These are phyloP conservation scores for Sycophila texana DNA, from an alignment of 2,888 invertebrate species.

Conservation along the genomic window DNA sequence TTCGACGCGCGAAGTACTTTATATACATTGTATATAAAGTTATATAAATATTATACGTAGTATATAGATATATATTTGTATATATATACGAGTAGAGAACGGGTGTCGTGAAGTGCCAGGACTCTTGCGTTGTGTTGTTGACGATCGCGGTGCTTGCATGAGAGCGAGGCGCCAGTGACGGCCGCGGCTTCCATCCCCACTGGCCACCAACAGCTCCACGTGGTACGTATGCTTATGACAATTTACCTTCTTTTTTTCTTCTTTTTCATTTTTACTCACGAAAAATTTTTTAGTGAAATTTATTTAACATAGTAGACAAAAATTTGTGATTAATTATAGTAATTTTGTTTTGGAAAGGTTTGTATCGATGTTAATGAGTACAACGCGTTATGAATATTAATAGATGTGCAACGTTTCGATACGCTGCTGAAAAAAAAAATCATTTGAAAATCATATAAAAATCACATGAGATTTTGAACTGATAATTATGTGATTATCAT, in stretches of 20 bases:
- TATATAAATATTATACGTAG: not conserved
- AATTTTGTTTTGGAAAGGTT: too few relatives aligned
- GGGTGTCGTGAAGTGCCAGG: not conserved
- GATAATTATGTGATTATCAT: too few relatives aligned
- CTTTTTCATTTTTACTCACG: too few relatives aligned
- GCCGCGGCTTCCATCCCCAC: constrained; percentile 38
- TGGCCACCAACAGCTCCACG: constrained; percentile 53
- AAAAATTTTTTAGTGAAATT: too few relatives aligned
- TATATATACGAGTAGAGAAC: not conserved
- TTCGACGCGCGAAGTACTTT: constrained; percentile 15
- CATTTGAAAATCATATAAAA: too few relatives aligned
- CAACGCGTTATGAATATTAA: too few relatives aligned
- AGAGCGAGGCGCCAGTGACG: constrained; percentile 25
- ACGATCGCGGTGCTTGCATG: constrained; percentile 14
- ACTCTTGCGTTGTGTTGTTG: not conserved
- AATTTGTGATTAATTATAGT: too few relatives aligned
- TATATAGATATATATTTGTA: not conserved
- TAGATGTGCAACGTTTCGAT: too few relatives aligned
- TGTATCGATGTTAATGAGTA: too few relatives aligned
- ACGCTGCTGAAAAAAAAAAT: too few relatives aligned
- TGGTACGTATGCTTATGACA: constrained; percentile 54
- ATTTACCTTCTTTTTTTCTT: constrained; percentile 4
- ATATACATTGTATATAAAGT: not conserved
- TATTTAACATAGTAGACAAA: too few relatives aligned
- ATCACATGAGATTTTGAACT: too few relatives aligned